Base-by-base conservation (phyloP, 1,140 invertebrate species). In the Drosophila athabasca region DNA sequence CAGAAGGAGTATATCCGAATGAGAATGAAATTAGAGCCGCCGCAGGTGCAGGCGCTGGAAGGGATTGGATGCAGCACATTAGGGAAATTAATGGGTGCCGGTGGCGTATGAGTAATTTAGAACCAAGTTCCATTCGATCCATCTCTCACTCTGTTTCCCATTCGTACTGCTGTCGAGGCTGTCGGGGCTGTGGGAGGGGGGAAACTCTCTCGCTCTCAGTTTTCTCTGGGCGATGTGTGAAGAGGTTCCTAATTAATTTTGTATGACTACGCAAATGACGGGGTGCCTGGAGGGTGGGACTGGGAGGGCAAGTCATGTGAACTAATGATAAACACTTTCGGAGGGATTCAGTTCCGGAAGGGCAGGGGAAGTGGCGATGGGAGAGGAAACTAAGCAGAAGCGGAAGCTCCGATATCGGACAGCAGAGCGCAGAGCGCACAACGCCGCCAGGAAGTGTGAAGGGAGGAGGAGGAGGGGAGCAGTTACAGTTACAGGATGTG, bases 201-300 rank as follows among this genome's bases (percentile, higher is more conserved):
- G 2, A 24, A 2, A 24, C 22, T 24, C 0, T 24, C 24, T 24
- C 24, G 24, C 4, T 26, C 44, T 74, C 62, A 35, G 62, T 60
- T 74, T 75, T 57, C 62, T 39, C 45, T 54, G 44, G 55, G 46
- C 26, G 26, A 75, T 66, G 54, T 57, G 51, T 29, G 35, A 69
- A 58, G 54, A 41, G 54, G 70, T 26, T 73, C 26, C 39, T 75
- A 75, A 76, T 68, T 75, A 76, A 61, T 67, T 54, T 67, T 52
- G 57, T 75, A 75, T 76, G 62, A 75, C 71, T 57, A 52, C 62
- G 62, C 62, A 75, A 76, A 75, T 75, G 73, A 61, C 19, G n/a
- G 19, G 49, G 2, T 22, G 59, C 29, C 26, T 45, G 13, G 0
- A n/a, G 39, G 22, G 9, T 8, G 7, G 8, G 31, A 35, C 22